A percentile compares a stretch with the other conserved stretches of the same genome.
These are phyloP conservation scores for Melinaea marsaeus DNA, from an alignment of 2,888 invertebrate genomes.

Conservation along the genomic window DNA sequence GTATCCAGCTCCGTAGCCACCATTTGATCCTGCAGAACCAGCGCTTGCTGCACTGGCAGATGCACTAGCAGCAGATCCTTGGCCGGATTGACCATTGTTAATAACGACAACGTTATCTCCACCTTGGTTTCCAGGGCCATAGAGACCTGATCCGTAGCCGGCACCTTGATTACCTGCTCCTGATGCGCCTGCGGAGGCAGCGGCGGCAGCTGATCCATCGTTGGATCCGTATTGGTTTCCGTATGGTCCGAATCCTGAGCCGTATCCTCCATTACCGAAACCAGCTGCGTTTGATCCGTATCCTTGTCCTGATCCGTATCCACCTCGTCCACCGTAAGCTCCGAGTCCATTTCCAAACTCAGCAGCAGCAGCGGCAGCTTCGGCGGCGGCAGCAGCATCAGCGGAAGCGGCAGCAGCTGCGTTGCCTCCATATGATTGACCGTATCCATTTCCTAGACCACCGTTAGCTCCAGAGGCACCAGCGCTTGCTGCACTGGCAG, in stretches of 20 bases:
- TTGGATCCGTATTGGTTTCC: constrained; percentile 10
- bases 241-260: not conserved
- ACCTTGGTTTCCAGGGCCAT: not conserved
- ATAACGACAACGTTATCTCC: constrained; percentile 2
- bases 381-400: not conserved
- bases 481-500: constrained; percentile 14
- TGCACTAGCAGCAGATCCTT: constrained; percentile 7
- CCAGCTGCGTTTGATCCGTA: constrained; percentile 1
- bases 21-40: not conserved
- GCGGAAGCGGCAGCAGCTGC: not conserved
- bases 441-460: not conserved
- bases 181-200: constrained; percentile 1
- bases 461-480: constrained; percentile 1
- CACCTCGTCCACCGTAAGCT: no score
- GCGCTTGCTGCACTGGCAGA: constrained; percentile 15
- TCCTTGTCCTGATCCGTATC: no score
- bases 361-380: not conserved
- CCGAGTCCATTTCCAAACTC: not conserved
- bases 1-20: constrained; percentile 7
- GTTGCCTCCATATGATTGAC: not conserved
- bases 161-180: constrained; percentile 6
- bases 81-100: constrained; percentile 2
- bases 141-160: constrained; percentile 7
- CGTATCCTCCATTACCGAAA: not conserved
- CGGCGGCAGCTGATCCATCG: not conserved